Percentiles rank a stretch among this genome's conserved stretches.
Evolutionary conservation across 2,113 vertebrate species (phyloP).

Genomic region (Daubentonia madagascariensis): DNA sequence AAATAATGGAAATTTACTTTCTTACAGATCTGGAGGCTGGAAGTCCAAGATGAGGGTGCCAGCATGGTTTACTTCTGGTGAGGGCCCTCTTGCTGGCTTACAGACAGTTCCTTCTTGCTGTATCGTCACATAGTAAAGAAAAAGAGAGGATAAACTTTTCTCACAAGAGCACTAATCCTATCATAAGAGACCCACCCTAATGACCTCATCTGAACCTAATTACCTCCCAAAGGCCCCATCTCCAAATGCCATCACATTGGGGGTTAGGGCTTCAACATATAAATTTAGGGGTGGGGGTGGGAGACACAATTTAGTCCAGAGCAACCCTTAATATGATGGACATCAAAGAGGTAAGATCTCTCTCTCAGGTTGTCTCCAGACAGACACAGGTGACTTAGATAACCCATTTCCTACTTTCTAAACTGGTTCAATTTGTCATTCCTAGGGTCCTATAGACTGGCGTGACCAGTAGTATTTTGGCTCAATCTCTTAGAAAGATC

Average conservation of each 20-base stretch:
- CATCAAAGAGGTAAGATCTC: background rate
- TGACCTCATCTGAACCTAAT: background rate
- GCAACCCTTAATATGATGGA: background rate
- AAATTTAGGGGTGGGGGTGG: background rate
- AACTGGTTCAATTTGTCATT: background rate
- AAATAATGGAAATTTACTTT: background rate
- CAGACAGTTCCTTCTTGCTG: background rate
- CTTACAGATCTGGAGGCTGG: background rate
- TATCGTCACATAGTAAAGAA: background rate
- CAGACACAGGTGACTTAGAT: background rate
- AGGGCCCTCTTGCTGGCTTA: background rate
- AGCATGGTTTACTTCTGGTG: background rate
- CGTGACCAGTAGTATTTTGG: background rate
- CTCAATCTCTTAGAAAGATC: background rate
- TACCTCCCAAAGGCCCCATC: background rate
- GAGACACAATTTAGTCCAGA: background rate
- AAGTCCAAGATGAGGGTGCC: background rate
- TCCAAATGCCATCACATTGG: background rate
- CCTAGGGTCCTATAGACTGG: background rate
- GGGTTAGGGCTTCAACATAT: background rate
- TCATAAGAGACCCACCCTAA: background rate
- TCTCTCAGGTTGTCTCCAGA: background rate
- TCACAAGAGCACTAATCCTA: background rate
- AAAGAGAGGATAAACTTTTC: background rate
- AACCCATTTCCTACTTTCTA: background rate